Base-by-base conservation (phyloP, 2,113 vertebrate species). In the Ceyx cyanopectus region DNA sequence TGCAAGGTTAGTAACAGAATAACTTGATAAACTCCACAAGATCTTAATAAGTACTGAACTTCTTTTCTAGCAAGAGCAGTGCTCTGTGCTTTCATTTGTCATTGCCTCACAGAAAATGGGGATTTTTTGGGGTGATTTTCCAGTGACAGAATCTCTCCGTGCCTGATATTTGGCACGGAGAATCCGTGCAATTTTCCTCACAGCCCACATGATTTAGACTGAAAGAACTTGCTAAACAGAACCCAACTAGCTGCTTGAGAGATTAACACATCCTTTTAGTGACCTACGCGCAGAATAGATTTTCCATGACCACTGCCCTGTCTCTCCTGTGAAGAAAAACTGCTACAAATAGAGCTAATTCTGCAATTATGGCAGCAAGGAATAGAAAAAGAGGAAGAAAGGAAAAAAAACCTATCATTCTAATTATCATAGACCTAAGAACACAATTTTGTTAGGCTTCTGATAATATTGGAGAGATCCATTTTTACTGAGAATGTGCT, bases 11-110 rank as follows among this genome's bases (percentile, higher is more conserved):
- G 45, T 61, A 94, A 75, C 68, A 80, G 30, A 84, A 56, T 63
- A 91, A 79, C 74, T 90, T 91, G 50, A 87, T 81, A 85, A 85
- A 92, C n/a, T 60, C 62, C 60, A 12, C 37, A 72, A 80, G 74
- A 81, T n/a, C 73, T 78, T 68, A 78, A 57, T 81, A 76, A 81
- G 57, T 46, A 76, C 32, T 72, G 50, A 90, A 93, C 53, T 77
- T 90, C 54, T 80, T 88, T 83, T 80, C 63, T 82, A 87, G 85
- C 70, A 90, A 79, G 54, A 90, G 51, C 56, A 66, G 51, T 12
- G 18, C 14, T 89, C 65, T 70, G 27, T 74, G 85, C 75, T 81
- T 82, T 76, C 73, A 78, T 77, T 84, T 92, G 24, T 82, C 84
- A 73, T 27, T 79, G 70, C 37, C 51, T 87, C 76, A 32, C 24